Conservation (phyloP, 2,888 invertebrate species). For the Timandra comae region DNA sequence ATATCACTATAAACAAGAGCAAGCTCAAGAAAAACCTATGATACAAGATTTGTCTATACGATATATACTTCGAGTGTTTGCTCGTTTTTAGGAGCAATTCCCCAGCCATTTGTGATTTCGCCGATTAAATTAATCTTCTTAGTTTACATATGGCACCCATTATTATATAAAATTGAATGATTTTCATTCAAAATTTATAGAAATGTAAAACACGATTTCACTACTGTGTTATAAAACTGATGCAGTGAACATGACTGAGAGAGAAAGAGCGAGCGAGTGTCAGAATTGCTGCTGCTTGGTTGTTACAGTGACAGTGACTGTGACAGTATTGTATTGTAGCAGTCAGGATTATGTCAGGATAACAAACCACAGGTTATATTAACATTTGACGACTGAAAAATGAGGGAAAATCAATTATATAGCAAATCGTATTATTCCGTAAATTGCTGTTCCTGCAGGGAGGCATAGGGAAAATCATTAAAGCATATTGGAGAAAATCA, state of each 20-base stretch:
- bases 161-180: constrained; percentile 48
- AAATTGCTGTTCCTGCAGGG: no score
- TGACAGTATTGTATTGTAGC: no score
- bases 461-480: no score
- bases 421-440: no score
- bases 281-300: background rate
- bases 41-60: constrained; percentile 69
- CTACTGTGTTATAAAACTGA: constrained; percentile 42
- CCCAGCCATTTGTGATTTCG: constrained; percentile 69
- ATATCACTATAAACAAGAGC: constrained; percentile 76
- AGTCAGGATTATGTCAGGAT: no score
- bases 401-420: no score
- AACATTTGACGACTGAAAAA: no score
- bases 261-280: constrained; percentile 2
- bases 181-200: constrained; percentile 63
- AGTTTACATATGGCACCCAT: constrained; percentile 68
- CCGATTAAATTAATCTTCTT: constrained; percentile 54
- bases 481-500: no score
- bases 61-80: constrained; percentile 66
- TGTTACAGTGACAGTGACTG: background rate
- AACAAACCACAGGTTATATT: no score
- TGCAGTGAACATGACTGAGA: constrained; percentile 25
- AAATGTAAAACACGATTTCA: constrained; percentile 52
- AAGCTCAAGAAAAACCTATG: constrained; percentile 79
- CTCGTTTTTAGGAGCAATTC: constrained; percentile 63